A percentile compares a stretch with the other conserved stretches of the same genome.
These are phyloP conservation scores for Heterodera schachtii DNA, from an alignment of 1,140 invertebrate species.

Conservation along the genomic window DNA sequence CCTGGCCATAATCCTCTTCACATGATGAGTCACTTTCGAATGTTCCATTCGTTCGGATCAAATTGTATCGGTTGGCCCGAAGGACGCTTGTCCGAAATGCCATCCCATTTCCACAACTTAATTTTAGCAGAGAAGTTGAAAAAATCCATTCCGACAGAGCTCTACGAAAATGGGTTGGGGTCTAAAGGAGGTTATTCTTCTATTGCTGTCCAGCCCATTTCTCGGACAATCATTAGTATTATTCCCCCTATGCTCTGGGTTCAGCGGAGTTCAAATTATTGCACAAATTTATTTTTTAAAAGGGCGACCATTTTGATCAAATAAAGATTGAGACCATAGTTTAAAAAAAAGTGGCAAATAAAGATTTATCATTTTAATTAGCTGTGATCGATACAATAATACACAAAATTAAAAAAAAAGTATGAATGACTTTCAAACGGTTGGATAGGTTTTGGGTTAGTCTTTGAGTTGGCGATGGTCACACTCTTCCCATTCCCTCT, in stretches of 20 bases:
- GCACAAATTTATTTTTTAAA: too few relatives aligned
- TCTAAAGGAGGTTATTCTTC: too few relatives aligned
- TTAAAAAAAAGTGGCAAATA: too few relatives aligned
- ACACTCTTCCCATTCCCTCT: neutral
- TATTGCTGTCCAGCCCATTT: too few relatives aligned
- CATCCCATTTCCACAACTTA: neutral
- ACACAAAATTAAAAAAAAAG: constrained; percentile 4
- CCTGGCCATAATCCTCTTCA: neutral
- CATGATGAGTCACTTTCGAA: neutral
- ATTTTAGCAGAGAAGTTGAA: neutral
- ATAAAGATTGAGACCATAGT: too few relatives aligned
- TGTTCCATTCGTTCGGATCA: neutral
- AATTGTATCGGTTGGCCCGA: neutral
- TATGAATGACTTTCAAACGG: neutral
- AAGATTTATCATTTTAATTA: neutral
- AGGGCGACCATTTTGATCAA: too few relatives aligned
- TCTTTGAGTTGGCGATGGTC: neutral
- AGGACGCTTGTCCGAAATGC: neutral
- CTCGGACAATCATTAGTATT: too few relatives aligned
- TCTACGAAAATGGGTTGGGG: too few relatives aligned
- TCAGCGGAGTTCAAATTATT: too few relatives aligned
- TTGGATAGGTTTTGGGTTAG: neutral
- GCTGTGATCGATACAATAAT: neutral
- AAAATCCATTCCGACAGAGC: too few relatives aligned
- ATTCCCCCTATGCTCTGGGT: too few relatives aligned